Evolutionary conservation across 2,113 vertebrate species (phyloP).

Genomic region (Percopsis transmontana): DNA sequence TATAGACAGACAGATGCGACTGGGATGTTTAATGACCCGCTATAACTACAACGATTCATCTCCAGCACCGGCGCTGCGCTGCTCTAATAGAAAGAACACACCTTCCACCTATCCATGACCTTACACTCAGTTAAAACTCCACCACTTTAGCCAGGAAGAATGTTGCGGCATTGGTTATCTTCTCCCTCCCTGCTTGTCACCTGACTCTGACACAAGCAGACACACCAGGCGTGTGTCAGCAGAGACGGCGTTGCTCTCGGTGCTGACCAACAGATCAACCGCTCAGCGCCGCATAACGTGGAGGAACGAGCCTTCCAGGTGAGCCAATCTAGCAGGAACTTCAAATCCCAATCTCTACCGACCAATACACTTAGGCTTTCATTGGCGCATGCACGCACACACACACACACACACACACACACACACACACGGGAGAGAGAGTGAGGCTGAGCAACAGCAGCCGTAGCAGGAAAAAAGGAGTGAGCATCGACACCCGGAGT

Average conservation of each 20-base stretch:
- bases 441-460: conserved; percentile 51
- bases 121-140: conserved; percentile 33
- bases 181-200: conserved; percentile 20
- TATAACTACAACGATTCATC: conserved; percentile 71
- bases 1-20: conserved; percentile 54
- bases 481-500: conserved; percentile 69
- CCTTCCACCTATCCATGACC: conserved; percentile 45
- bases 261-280: conserved; percentile 2
- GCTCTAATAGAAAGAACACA: conserved; percentile 42
- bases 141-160: conserved; percentile 6
- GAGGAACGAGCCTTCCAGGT: conserved; percentile 32
- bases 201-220: conserved; percentile 10
- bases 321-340: conserved; percentile 57
- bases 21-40: conserved; percentile 71
- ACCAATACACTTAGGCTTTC: conserved; percentile 59
- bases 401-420: conserved; percentile 7
- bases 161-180: conserved; percentile 17
- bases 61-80: conserved; percentile 49
- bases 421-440: conserved; percentile 34
- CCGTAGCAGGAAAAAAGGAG: conserved; percentile 15
- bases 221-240: conserved; percentile 1
- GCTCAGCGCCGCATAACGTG: conserved; percentile 4
- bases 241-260: conserved; percentile 3
- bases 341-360: conserved; percentile 35
- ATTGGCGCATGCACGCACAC: conserved; percentile 11